These are phyloP conservation scores for Haliaeetus leucogaster DNA, from an alignment of 2,113 vertebrate species.

Conservation along the genomic window DNA sequence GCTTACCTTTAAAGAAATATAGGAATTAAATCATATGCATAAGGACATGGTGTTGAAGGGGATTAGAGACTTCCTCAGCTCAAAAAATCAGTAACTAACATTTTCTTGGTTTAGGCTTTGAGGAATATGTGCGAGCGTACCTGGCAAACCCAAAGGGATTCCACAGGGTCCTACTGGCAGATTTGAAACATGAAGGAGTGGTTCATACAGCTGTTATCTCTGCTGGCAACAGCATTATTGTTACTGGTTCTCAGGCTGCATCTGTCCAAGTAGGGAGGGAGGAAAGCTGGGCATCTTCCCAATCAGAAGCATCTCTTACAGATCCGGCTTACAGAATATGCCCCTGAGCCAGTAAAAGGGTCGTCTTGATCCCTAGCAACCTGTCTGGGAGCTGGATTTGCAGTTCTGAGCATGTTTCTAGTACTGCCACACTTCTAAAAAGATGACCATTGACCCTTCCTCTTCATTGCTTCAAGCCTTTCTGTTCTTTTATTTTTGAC, in stretches of 20 bases:
- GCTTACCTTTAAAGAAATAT: background rate
- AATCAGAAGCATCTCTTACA: background rate
- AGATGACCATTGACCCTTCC: background rate
- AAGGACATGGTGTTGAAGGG: background rate
- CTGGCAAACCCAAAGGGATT: conserved; percentile 50
- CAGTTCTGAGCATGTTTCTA: background rate
- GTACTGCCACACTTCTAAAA: background rate
- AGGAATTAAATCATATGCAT: background rate
- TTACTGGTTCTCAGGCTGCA: conserved; percentile 75
- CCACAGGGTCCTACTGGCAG: conserved; percentile 52
- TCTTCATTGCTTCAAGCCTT: background rate
- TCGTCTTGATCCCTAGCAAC: background rate
- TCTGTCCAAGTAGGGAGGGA: conserved; percentile 72
- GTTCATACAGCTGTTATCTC: conserved; percentile 70
- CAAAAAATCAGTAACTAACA: background rate
- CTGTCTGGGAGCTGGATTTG: background rate
- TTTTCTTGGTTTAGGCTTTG: conserved; percentile 64
- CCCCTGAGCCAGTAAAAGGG: background rate
- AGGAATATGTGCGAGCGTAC: conserved; percentile 65
- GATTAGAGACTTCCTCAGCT: background rate
- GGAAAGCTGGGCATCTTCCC: background rate
- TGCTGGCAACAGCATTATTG: conserved; percentile 51
- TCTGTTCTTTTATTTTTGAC: background rate
- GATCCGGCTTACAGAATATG: background rate
- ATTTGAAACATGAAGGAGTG: conserved; percentile 65